phyloP scores from a whole-genome alignment of 2,888 invertebrate species.

The Himalopsyche anomala region DNA sequence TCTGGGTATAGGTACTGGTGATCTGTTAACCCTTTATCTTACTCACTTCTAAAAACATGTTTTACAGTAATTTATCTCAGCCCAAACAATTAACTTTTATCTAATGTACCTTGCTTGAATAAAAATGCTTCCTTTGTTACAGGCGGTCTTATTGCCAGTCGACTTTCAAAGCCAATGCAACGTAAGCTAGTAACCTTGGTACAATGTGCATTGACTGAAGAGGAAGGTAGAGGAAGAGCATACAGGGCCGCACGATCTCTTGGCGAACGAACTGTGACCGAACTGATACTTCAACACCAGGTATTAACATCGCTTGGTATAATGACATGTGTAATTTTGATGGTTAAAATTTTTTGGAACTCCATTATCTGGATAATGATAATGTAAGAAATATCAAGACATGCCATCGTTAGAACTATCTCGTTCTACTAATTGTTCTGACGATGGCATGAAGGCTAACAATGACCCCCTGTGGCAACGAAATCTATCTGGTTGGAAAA shows the following conservation, averaged over 20 bases:
- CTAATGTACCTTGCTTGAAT: background rate
- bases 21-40: no score
- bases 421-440: no score
- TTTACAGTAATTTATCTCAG: no score
- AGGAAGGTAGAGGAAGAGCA: constrained; percentile 88
- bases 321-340: background rate
- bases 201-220: constrained; percentile 94
- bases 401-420: no score
- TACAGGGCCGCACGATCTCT: constrained; percentile 92
- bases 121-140: background rate
- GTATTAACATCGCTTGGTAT: constrained; percentile 66
- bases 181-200: constrained; percentile 94
- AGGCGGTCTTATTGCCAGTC: constrained; percentile 70
- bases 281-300: constrained; percentile 93
- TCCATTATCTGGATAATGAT: no score
- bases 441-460: no score
- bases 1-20: no score
- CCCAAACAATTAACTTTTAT: background rate
- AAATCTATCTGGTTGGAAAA: no score
- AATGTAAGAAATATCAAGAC: no score
- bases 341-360: background rate
- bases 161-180: constrained; percentile 94
- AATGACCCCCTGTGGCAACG: no score
- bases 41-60: no score
- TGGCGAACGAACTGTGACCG: constrained; percentile 95